Percentiles rank a stretch among this genome's conserved stretches.
Evolutionary conservation across 64 coral and sea anemone species (phyloP).

Genomic region (Actinia equina): DNA sequence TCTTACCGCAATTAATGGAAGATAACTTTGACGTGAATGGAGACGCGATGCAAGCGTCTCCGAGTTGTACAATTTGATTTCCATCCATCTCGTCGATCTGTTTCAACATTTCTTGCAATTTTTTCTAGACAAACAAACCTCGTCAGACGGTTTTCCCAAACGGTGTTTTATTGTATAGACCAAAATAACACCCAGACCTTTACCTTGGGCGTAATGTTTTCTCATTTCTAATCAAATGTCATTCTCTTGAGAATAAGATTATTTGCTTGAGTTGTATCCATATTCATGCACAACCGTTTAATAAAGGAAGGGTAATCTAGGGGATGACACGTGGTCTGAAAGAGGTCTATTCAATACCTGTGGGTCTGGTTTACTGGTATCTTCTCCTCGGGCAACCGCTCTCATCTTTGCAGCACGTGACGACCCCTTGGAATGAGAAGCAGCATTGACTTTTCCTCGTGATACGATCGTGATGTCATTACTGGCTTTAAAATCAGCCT

Average conservation of each 20-base stretch:
- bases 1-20: conserved; percentile 85
- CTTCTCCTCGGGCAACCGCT: conserved; percentile 86
- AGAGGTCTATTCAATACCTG: conserved; percentile 42
- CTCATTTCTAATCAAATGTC: no score
- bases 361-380: conserved; percentile 73
- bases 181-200: no score
- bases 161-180: no score
- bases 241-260: no score
- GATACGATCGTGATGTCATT: conserved; percentile 85
- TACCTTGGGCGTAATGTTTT: no score
- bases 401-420: conserved; percentile 97
- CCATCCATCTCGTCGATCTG: conserved; percentile 89
- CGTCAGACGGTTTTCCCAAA: background rate
- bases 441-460: conserved; percentile 35
- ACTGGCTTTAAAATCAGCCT: conserved; percentile 54
- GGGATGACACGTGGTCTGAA: no score
- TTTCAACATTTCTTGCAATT: conserved; percentile 97
- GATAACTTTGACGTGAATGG: conserved; percentile 97
- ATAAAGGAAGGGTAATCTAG: no score
- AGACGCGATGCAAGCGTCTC: conserved; percentile 96
- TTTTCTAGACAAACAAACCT: conserved; percentile 67
- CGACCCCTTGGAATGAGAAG: conserved; percentile 47
- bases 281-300: no score
- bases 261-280: no score
- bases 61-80: conserved; percentile 85